Base-by-base conservation (phyloP, 2,797 vertebrate species). In the Chrysocyon brachyurus region DNA sequence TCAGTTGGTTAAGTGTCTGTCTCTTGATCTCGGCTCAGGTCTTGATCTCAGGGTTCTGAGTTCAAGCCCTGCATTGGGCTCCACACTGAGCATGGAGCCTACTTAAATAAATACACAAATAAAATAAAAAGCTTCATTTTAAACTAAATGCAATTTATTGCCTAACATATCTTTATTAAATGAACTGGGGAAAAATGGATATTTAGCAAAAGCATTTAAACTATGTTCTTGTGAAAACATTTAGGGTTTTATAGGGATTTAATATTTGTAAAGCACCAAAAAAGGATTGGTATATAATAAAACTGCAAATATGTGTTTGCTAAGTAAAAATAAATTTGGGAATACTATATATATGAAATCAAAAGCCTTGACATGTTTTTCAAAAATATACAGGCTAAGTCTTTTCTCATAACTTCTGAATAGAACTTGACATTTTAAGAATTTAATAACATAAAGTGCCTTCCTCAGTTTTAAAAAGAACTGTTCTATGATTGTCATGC, bases 101-200 rank as follows among this genome's bases (percentile, higher is more conserved):
- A 46, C 40, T 46, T 46, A 46, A 46, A 46, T 46, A 46, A 46
- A 46, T 46, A 46, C 7, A 46, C 40, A 46, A 46, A 46, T 46
- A 46, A 46, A 46, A 46, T 46, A 46, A 46, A 46, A 46, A 46
- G 40, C 40, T 46, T 46, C 56, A 63, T 63, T 91, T 97, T 96
- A 98, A 97, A 98, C 94, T 98, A 98, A 98, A 98, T 97, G 94
- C 75, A 93, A 36, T 96, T 98, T 98, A 97, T 95, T 97, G 97
- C 87, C 92, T 86, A 97, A 95, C 86, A 46, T 68, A 82, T 19
- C 10, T 94, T 61, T 92, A 59, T 68, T 63, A 94, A 75, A 40
- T 82, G 57, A 88, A 91, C 36, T 56, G 40, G 26, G 0, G 36
- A n/a, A 70, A 83, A 49, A 22, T 7, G 31, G 33, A 24, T 36